Conservation (phyloP, 2,888 invertebrate genomes). For the Ashinkailepas kermadecensis region DNA sequence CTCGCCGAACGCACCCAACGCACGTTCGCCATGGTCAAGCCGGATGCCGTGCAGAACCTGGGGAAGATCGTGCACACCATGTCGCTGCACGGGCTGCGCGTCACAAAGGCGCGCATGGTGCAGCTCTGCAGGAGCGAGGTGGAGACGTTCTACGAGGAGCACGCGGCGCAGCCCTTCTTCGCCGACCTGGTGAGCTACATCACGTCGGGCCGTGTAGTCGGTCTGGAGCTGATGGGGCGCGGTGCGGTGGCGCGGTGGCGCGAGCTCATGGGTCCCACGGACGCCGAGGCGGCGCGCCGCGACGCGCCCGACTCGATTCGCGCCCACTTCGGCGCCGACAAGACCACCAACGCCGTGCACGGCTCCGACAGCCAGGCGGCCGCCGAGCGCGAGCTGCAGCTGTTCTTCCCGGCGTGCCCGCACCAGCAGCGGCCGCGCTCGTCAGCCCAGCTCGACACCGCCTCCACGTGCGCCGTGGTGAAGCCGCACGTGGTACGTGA, state of each 20-base stretch:
- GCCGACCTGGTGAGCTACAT: conserved; percentile 57
- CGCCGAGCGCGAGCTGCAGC: conserved; percentile 46
- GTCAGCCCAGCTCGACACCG: conserved; percentile 33
- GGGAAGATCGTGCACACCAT: conserved; percentile 67
- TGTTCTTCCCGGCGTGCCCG: conserved; percentile 44
- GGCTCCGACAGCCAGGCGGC: conserved; percentile 53
- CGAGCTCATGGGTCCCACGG: conserved; percentile 54
- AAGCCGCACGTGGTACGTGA: conserved; percentile 82
- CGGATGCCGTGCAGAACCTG: conserved; percentile 57
- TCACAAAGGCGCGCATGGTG: conserved; percentile 38
- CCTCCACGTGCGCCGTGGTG: conserved; percentile 57
- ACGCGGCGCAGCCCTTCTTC: conserved; percentile 53
- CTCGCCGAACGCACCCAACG: conserved; percentile 33
- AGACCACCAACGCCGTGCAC: conserved; percentile 61
- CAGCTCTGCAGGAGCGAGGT: conserved; percentile 61
- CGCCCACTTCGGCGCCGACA: conserved; percentile 58
- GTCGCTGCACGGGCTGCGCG: conserved; percentile 50
- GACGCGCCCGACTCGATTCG: conserved; percentile 53
- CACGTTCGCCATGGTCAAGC: conserved; percentile 73
- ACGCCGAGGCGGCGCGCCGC: conserved; percentile 53
- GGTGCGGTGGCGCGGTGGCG: conserved; percentile 55
- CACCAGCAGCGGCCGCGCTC: conserved; percentile 41
- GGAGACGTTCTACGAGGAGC: conserved; percentile 53
- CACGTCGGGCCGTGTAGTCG: conserved; percentile 60
- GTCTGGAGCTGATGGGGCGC: conserved; percentile 64